A percentile compares a stretch with the other conserved stretches of the same genome.
Evolutionary conservation across 1,140 invertebrate species (phyloP).

Genomic region (Antheraea pernyi): DNA sequence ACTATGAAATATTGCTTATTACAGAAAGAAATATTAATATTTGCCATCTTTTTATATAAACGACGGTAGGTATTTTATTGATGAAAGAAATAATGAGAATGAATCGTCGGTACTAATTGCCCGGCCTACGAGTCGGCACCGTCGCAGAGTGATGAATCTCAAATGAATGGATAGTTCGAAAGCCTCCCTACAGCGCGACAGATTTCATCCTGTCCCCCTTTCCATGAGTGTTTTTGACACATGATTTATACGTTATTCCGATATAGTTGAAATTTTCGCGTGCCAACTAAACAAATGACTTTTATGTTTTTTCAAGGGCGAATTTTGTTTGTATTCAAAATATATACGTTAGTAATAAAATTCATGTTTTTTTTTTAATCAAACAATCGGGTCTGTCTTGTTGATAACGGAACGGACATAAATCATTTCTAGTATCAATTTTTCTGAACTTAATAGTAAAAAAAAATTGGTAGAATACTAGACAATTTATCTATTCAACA

Average conservation of each 20-base stretch:
- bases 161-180: slow-evolving; percentile 43
- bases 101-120: slow-evolving; percentile 43
- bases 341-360: not conserved
- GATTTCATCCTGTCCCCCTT: slow-evolving; percentile 33
- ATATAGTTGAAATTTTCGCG: not conserved
- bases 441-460: too few relatives aligned
- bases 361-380: too few relatives aligned
- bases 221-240: slow-evolving; percentile 45
- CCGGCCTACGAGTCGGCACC: slow-evolving; percentile 29
- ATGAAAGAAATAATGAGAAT: slow-evolving; percentile 35
- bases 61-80: slow-evolving; percentile 18
- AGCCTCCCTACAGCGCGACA: slow-evolving; percentile 36
- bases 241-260: slow-evolving; percentile 43
- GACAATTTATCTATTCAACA: too few relatives aligned
- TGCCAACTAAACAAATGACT: not conserved
- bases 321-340: not conserved
- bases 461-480: too few relatives aligned
- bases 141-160: slow-evolving; percentile 45
- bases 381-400: too few relatives aligned
- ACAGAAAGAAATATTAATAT: slow-evolving; percentile 13
- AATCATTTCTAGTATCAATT: too few relatives aligned
- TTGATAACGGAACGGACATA: too few relatives aligned
- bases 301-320: not conserved
- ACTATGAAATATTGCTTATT: slow-evolving; percentile 4
- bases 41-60: slow-evolving; percentile 16